Percentiles rank a stretch among this genome's conserved stretches.
Evolutionary conservation across 2,888 invertebrate genomes (phyloP).

Genomic region (Coenonympha arcania): DNA sequence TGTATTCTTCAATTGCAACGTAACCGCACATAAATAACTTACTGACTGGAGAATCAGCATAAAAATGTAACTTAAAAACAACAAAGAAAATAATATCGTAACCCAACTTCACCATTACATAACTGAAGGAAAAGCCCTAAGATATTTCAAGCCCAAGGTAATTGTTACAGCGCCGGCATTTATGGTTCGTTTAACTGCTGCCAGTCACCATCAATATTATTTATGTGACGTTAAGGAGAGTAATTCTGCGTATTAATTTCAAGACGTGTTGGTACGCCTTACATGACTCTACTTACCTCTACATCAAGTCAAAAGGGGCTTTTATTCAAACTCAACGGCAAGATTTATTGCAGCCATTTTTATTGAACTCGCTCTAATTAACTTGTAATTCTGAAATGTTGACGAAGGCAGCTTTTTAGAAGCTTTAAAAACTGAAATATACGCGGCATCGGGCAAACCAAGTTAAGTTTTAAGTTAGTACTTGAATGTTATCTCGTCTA

Average conservation of each 20-base stretch:
- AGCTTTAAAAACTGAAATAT: not conserved
- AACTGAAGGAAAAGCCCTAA: constrained; percentile 8
- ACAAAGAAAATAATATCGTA: not conserved
- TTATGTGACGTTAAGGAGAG: constrained; percentile 10
- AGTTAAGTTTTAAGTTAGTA: too few species aligned
- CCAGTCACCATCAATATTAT: constrained; percentile 12
- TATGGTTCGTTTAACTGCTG: constrained; percentile 37
- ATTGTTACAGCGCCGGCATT: constrained; percentile 33
- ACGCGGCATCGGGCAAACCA: too few species aligned
- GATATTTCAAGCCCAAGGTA: constrained; percentile 22
- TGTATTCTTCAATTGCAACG: too few species aligned
- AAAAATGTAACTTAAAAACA: not conserved
- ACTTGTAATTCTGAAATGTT: not conserved
- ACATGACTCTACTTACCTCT: constrained; percentile 3
- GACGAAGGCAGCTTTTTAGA: not conserved
- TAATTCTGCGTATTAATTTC: constrained; percentile 9
- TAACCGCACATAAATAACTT: too few species aligned
- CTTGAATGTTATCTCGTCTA: too few species aligned
- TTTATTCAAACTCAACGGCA: not conserved
- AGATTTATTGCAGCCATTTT: not conserved
- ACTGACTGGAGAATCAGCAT: too few species aligned
- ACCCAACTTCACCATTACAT: constrained; percentile 3
- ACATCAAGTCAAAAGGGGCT: not conserved
- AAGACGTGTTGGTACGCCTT: constrained; percentile 3
- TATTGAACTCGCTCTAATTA: not conserved